Evolutionary conservation across 2,797 vertebrate species (phyloP).

Genomic region (Lepus oiostolus): DNA sequence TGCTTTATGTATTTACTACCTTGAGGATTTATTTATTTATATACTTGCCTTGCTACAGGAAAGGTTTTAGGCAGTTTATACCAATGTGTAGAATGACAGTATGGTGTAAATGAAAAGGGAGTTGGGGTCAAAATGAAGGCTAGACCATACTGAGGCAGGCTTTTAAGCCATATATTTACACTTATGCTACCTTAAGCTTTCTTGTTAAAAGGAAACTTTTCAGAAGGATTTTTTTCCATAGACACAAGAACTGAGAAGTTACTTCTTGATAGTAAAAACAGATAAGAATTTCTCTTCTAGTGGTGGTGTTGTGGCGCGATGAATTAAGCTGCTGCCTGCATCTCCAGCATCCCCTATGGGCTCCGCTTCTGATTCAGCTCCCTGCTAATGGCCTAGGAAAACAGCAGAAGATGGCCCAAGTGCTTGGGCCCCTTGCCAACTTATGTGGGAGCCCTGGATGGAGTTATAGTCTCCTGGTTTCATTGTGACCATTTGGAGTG

Average conservation of each 20-base stretch:
- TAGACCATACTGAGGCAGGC: not conserved
- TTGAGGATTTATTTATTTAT: conserved; percentile 46
- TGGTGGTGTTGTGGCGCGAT: too few relatives aligned
- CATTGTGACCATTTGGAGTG: too few relatives aligned
- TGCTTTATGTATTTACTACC: conserved; percentile 28
- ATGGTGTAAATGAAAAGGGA: not conserved
- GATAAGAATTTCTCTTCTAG: conserved; percentile 57
- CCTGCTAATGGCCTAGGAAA: too few relatives aligned
- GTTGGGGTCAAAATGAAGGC: conserved; percentile 17
- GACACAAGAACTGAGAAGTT: not conserved
- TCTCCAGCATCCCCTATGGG: too few relatives aligned
- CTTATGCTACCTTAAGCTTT: conserved; percentile 19
- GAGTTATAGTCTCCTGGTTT: too few relatives aligned
- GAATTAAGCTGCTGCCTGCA: too few relatives aligned
- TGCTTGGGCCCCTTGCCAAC: too few relatives aligned
- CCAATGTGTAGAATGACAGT: conserved; percentile 23
- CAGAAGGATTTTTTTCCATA: not conserved
- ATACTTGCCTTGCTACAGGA: not conserved
- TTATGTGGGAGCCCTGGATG: too few relatives aligned
- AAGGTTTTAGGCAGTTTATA: conserved; percentile 32
- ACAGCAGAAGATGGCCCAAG: too few relatives aligned
- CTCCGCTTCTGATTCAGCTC: too few relatives aligned
- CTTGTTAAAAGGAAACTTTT: conserved; percentile 20
- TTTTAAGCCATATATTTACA: not conserved
- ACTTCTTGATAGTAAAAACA: conserved; percentile 30